A percentile compares a stretch with the other conserved stretches of the same genome.
phyloP scores from a whole-genome alignment of 2,888 invertebrate genomes.

The Sminthurinus aureus region DNA sequence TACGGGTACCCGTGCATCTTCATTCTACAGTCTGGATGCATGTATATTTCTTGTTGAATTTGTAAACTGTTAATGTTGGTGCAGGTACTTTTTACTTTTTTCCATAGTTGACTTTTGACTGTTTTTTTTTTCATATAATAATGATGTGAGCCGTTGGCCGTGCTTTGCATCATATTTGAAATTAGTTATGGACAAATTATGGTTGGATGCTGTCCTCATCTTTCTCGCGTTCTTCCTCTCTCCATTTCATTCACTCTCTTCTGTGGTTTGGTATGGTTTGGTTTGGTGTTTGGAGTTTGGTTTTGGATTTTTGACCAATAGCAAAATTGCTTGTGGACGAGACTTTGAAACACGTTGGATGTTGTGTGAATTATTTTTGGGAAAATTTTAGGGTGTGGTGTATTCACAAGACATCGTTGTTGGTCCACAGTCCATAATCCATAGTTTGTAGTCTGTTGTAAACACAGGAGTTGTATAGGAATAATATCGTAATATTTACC shows the following conservation, averaged over 20 bases:
- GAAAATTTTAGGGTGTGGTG: constrained; percentile 33
- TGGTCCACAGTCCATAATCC: background rate
- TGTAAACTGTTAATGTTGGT: too few species aligned
- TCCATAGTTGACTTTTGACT: too few species aligned
- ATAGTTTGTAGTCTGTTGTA: background rate
- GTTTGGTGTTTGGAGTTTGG: background rate
- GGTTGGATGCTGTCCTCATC: constrained; percentile 6
- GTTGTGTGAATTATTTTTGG: constrained; percentile 34
- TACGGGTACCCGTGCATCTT: too few species aligned
- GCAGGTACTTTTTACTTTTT: background rate
- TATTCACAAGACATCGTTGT: background rate
- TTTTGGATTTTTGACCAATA: background rate
- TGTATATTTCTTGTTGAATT: too few species aligned
- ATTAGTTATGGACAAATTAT: constrained; percentile 33
- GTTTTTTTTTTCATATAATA: background rate
- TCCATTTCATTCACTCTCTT: background rate
- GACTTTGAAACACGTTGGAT: background rate
- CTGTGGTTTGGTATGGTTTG: background rate
- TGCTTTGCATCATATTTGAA: constrained; percentile 9
- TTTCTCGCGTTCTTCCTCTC: background rate
- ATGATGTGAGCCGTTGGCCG: constrained; percentile 13
- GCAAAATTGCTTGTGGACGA: background rate
- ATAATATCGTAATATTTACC: background rate
- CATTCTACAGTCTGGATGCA: too few species aligned
- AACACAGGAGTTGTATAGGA: background rate